phyloP scores from a whole-genome alignment of 92 coral and sea anemone genomes.

The Palythoa caribaeorum region DNA sequence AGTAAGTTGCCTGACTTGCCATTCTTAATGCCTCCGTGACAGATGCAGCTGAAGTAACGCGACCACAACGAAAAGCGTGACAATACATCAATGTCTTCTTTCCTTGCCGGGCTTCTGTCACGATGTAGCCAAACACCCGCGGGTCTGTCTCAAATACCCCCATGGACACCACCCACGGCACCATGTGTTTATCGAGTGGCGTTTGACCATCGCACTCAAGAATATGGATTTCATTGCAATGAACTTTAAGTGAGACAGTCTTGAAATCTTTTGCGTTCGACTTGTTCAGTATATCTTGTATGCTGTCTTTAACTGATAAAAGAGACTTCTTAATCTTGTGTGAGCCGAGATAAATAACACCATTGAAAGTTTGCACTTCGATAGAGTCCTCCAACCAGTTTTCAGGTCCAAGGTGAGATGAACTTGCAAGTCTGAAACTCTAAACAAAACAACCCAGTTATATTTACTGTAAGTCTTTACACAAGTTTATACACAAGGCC shows the following conservation, averaged over 20 bases:
- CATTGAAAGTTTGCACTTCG: conserved; percentile 77
- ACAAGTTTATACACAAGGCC: too few species aligned
- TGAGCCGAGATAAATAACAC: conserved; percentile 86
- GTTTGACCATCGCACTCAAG: conserved; percentile 68
- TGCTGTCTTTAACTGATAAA: conserved; percentile 89
- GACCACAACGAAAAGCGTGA: conserved; percentile 99
- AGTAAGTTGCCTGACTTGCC: conserved; percentile 89
- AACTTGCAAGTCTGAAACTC: conserved; percentile 65
- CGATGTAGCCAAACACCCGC: conserved; percentile 94
- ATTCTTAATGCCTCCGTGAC: conserved; percentile 90
- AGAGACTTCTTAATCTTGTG: conserved; percentile 84
- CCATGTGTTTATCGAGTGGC: conserved; percentile 72
- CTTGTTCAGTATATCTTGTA: conserved; percentile 75
- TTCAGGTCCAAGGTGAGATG: conserved; percentile 50
- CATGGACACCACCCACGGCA: conserved; percentile 94
- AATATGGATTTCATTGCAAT: conserved; percentile 74
- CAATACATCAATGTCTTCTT: conserved; percentile 94
- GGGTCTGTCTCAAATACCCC: conserved; percentile 94
- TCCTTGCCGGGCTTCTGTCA: conserved; percentile 93
- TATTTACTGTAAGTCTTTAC: too few species aligned
- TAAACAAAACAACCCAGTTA: not conserved
- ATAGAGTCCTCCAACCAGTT: conserved; percentile 70
- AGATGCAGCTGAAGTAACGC: conserved; percentile 86
- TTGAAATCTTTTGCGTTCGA: conserved; percentile 83
- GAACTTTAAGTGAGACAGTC: conserved; percentile 78